phyloP scores from a whole-genome alignment of 2,113 vertebrate genomes.

The Solea solea region DNA sequence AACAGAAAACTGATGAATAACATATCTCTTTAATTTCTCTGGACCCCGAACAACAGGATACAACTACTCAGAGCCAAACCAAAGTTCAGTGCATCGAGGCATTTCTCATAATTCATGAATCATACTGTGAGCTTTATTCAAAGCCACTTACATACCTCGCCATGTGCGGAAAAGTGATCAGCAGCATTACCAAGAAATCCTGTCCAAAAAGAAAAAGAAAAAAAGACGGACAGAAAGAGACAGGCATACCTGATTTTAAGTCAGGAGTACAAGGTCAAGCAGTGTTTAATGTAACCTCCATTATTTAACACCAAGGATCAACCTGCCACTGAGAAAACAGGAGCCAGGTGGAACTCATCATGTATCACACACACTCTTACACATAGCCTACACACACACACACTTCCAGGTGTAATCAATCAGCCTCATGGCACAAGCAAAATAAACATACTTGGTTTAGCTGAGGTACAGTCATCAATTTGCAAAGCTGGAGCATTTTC shows the following conservation, averaged over 20 bases:
- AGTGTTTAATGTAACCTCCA: slow-evolving; percentile 70
- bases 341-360: slow-evolving; percentile 70
- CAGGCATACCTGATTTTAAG: slow-evolving; percentile 55
- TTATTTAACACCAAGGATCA: slow-evolving; percentile 63
- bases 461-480: slow-evolving; percentile 39
- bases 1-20: slow-evolving; percentile 25
- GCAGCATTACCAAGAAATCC: slow-evolving; percentile 93
- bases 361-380: slow-evolving; percentile 10
- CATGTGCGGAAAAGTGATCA: slow-evolving; percentile 87
- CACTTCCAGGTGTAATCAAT: slow-evolving; percentile 69
- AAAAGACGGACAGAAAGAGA: slow-evolving; percentile 40
- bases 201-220: slow-evolving; percentile 71
- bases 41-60: slow-evolving; percentile 4
- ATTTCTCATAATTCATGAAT: slow-evolving; percentile 64
- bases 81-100: slow-evolving; percentile 30
- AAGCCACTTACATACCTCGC: slow-evolving; percentile 85
- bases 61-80: slow-evolving; percentile 12
- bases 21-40: slow-evolving; percentile 11
- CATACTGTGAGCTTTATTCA: slow-evolving; percentile 43
- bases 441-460: slow-evolving; percentile 54
- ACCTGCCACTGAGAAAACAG: slow-evolving; percentile 53
- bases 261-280: slow-evolving; percentile 63
- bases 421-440: slow-evolving; percentile 42
- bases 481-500: slow-evolving; percentile 30
- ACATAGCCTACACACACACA: slow-evolving; percentile 16